Conservation (phyloP, 2,113 vertebrate species). For the Quiscalus mexicanus region DNA sequence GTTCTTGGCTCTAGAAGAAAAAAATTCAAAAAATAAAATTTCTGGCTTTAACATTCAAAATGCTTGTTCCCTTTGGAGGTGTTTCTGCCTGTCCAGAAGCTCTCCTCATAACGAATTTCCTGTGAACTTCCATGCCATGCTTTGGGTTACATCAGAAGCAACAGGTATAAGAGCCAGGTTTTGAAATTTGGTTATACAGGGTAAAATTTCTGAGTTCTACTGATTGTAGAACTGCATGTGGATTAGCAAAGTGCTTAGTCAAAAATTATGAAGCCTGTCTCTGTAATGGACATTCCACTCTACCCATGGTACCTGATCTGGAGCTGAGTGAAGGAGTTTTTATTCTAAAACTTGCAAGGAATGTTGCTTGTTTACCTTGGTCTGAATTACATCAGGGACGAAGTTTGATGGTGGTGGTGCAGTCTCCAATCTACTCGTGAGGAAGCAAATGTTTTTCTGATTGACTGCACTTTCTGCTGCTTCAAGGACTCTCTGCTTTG, state of each 20-base stretch:
- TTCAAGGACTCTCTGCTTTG: neutral
- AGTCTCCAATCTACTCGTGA: neutral
- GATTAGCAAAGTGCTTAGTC: neutral
- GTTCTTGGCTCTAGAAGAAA: slow-evolving; percentile 5
- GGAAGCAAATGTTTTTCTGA: neutral
- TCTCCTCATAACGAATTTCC: neutral
- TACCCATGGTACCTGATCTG: neutral
- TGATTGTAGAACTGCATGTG: neutral
- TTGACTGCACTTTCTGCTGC: neutral
- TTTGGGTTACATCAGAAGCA: neutral
- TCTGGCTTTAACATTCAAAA: neutral
- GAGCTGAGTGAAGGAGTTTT: neutral
- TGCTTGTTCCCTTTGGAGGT: neutral
- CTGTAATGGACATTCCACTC: neutral
- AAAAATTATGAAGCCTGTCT: neutral
- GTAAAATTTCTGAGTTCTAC: neutral
- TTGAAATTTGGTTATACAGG: neutral
- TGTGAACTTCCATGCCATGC: neutral
- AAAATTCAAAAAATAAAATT: neutral
- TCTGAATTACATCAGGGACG: neutral
- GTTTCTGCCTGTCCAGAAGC: neutral
- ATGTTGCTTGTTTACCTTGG: slow-evolving; percentile 21
- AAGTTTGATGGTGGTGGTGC: neutral
- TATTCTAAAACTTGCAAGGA: slow-evolving; percentile 13
- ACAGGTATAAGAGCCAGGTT: neutral